Conservation (phyloP, 1,140 invertebrate species). For the Andrena cerasifolii region DNA sequence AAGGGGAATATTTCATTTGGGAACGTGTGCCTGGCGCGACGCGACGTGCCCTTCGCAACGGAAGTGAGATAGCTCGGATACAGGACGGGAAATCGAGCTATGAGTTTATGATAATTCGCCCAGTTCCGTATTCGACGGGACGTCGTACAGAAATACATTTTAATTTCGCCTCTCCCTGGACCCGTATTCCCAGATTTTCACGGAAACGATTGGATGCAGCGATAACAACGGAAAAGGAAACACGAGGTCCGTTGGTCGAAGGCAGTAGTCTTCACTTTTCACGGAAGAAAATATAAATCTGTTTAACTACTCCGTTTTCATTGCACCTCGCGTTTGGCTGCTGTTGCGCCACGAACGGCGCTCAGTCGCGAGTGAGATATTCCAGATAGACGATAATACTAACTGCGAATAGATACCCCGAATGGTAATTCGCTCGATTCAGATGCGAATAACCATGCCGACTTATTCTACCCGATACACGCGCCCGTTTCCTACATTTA, state of each 20-base stretch:
- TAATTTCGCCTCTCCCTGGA: neutral
- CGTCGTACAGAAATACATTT: slow-evolving; percentile 9
- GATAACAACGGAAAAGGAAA: no score
- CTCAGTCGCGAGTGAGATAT: slow-evolving; percentile 40
- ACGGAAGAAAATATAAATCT: slow-evolving; percentile 37
- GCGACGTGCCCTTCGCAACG: slow-evolving; percentile 1
- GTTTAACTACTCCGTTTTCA: neutral
- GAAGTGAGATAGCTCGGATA: slow-evolving; percentile 36
- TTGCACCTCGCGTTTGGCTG: slow-evolving; percentile 4
- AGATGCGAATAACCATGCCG: neutral
- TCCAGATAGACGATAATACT: slow-evolving; percentile 38
- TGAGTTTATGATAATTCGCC: slow-evolving; percentile 40
- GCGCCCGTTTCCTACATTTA: neutral
- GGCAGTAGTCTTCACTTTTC: no score
- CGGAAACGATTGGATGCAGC: no score
- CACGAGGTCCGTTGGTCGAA: no score
- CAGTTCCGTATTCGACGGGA: slow-evolving; percentile 15
- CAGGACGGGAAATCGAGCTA: slow-evolving; percentile 39
- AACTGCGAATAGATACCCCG: neutral
- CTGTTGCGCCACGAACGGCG: neutral
- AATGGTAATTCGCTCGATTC: slow-evolving; percentile 33
- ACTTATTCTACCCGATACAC: slow-evolving; percentile 4
- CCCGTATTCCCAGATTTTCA: no score
- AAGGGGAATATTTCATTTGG: slow-evolving; percentile 44
- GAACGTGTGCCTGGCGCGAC: slow-evolving; percentile 10